Conservation (phyloP, 1,140 invertebrate genomes). For the Chrysomallon squamiferum region DNA sequence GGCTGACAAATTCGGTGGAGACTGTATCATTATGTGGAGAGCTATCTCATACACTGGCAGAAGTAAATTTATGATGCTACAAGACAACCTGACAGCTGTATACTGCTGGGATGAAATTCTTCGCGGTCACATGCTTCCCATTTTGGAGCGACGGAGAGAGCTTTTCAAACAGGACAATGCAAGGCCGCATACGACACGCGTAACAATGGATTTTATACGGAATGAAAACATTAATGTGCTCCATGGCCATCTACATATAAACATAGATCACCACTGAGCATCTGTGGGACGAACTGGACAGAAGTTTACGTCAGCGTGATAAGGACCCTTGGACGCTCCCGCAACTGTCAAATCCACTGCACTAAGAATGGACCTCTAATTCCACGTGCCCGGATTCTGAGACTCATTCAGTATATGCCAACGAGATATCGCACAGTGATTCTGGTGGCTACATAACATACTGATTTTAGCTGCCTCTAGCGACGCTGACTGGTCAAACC, state of each 20-base stretch:
- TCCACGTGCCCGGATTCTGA: constrained; percentile 9
- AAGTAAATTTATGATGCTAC: not conserved
- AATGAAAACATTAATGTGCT: constrained; percentile 11
- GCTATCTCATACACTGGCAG: constrained; percentile 7
- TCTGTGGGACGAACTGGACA: constrained; percentile 9
- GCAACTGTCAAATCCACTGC: constrained; percentile 8
- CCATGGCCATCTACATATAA: constrained; percentile 1
- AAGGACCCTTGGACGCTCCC: not conserved
- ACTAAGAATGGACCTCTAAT: constrained; percentile 2
- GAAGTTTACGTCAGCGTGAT: constrained; percentile 4
- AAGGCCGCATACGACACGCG: not conserved
- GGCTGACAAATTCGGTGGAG: constrained; percentile 8
- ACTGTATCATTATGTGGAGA: constrained; percentile 1
- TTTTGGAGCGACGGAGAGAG: constrained; percentile 8
- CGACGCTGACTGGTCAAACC: too few species aligned
- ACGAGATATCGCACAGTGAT: not conserved
- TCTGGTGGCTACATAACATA: too few species aligned
- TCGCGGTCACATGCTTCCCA: constrained; percentile 7
- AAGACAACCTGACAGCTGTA: constrained; percentile 2
- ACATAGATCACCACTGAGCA: constrained; percentile 1
- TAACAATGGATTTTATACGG: constrained; percentile 1
- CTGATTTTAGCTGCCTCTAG: too few species aligned
- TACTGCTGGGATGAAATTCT: constrained; percentile 5
- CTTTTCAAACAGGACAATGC: constrained; percentile 9
- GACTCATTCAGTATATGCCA: not conserved